Evolutionary conservation across 2,888 invertebrate species (phyloP).

Genomic region (Eulithis prunata): DNA sequence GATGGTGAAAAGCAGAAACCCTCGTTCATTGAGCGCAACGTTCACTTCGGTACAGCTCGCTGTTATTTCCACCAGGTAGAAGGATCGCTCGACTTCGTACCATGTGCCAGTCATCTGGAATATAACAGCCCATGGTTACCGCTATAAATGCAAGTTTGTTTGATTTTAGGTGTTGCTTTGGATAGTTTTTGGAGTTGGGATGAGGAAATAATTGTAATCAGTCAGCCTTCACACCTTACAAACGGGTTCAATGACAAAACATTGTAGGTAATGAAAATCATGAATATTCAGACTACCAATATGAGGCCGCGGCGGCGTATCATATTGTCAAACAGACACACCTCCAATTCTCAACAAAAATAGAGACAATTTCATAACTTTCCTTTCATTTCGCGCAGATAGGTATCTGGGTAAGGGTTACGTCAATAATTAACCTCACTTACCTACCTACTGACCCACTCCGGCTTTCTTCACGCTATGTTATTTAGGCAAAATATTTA

Average conservation of each 20-base stretch:
- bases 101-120: conserved; percentile 87
- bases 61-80: conserved; percentile 89
- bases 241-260: conserved; percentile 32
- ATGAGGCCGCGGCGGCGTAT: conserved; percentile 11
- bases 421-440: conserved; percentile 1
- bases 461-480: not conserved
- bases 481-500: not conserved
- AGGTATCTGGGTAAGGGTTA: not conserved
- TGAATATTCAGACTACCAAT: conserved; percentile 20
- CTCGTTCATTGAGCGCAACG: conserved; percentile 80
- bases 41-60: conserved; percentile 88
- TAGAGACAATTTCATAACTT: not conserved
- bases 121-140: not conserved
- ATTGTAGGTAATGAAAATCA: conserved; percentile 22
- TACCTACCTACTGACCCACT: conserved; percentile 8
- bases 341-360: conserved; percentile 22
- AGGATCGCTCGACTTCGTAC: conserved; percentile 91
- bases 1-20: conserved; percentile 85
- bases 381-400: not conserved
- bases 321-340: conserved; percentile 20
- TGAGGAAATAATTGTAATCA: not conserved
- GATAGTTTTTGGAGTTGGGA: not conserved
- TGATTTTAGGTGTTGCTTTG: too few species aligned
- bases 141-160: not conserved
- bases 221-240: conserved; percentile 20